These are phyloP conservation scores for Perca schrenkii DNA, from an alignment of 2,113 vertebrate genomes.

Conservation along the genomic window DNA sequence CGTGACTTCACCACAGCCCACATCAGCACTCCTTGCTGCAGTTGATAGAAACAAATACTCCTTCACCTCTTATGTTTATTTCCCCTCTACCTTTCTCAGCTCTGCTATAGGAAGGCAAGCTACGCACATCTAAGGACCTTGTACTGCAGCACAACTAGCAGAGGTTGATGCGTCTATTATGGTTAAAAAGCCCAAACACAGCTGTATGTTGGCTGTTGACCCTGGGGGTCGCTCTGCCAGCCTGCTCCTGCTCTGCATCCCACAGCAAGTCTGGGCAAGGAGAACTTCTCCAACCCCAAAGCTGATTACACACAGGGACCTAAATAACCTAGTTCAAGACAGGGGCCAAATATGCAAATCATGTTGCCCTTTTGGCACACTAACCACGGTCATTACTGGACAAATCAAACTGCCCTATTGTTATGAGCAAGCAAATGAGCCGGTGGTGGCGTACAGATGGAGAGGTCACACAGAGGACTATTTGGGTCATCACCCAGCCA, in stretches of 20 bases:
- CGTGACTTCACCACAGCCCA: constrained; percentile 13
- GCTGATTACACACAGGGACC: constrained; percentile 21
- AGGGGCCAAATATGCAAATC: constrained; percentile 44
- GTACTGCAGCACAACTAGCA: constrained; percentile 38
- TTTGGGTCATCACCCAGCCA: constrained; percentile 37
- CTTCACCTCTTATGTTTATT: constrained; percentile 69
- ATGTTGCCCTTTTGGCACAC: constrained; percentile 42
- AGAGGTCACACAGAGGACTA: constrained; percentile 36
- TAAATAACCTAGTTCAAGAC: constrained; percentile 31
- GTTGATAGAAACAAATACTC: constrained; percentile 46
- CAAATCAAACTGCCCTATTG: constrained; percentile 48
- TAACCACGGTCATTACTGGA: constrained; percentile 24
- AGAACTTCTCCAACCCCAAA: constrained; percentile 25
- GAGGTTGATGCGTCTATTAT: constrained; percentile 55
- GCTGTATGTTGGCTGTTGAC: constrained; percentile 41
- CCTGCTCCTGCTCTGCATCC: constrained; percentile 46
- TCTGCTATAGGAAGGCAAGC: constrained; percentile 41
- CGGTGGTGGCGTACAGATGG: background rate
- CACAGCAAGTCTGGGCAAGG: background rate
- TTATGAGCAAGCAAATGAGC: constrained; percentile 44
- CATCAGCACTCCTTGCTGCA: constrained; percentile 17
- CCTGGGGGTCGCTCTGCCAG: constrained; percentile 34
- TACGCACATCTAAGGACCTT: constrained; percentile 39
- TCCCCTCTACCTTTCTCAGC: constrained; percentile 56
- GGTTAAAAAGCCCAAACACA: constrained; percentile 70